Evolutionary conservation across 2,888 invertebrate species (phyloP).

Genomic region (Willowsia nigromaculata): DNA sequence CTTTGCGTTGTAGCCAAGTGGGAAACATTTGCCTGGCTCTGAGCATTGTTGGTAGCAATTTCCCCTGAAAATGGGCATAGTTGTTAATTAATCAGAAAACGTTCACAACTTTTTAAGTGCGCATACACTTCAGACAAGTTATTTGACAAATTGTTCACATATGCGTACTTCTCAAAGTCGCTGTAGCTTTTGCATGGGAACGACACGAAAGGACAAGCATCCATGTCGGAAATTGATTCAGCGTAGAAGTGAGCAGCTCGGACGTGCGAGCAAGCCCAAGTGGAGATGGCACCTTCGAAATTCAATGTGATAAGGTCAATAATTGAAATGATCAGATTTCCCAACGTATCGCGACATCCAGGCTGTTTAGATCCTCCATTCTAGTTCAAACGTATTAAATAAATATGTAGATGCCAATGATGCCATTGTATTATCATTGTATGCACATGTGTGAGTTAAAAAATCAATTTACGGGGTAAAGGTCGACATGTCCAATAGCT

Average conservation of each 20-base stretch:
- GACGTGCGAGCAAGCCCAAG: constrained; percentile 78
- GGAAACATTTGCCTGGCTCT: constrained; percentile 66
- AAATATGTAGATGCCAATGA: background rate
- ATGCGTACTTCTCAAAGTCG: constrained; percentile 79
- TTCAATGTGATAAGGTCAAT: constrained; percentile 76
- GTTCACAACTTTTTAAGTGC: too few species aligned
- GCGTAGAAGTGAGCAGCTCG: constrained; percentile 77
- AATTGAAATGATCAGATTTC: constrained; percentile 74
- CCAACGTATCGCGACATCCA: constrained; percentile 79
- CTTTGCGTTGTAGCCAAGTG: constrained; percentile 73
- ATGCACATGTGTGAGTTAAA: background rate
- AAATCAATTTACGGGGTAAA: constrained; percentile 79
- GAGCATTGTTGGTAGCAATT: constrained; percentile 73
- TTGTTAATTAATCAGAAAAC: background rate
- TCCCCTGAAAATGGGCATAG: constrained; percentile 69
- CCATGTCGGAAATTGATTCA: constrained; percentile 78
- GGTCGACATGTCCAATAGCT: constrained; percentile 80
- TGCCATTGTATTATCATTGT: background rate
- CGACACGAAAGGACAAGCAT: constrained; percentile 80
- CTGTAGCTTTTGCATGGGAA: constrained; percentile 80
- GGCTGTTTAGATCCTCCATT: constrained; percentile 79
- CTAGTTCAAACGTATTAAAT: background rate
- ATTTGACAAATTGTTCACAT: too few species aligned
- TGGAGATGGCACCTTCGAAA: constrained; percentile 74
- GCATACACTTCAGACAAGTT: too few species aligned